Conservation (phyloP, 64 coral and sea anemone species). For the Stichodactyla helianthus region DNA sequence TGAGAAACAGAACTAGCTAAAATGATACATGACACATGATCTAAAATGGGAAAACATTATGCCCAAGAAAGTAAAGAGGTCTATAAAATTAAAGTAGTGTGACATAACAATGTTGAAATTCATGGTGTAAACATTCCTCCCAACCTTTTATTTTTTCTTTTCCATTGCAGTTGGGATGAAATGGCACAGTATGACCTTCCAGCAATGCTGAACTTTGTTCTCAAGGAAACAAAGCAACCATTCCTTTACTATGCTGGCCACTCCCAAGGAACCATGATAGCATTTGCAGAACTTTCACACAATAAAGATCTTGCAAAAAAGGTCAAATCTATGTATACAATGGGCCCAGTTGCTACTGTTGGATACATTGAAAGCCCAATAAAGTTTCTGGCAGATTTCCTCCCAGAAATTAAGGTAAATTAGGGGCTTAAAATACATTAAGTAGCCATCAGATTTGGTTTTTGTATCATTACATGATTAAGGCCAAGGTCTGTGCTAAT, state of each 20-base stretch:
- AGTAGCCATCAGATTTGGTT: too few species aligned
- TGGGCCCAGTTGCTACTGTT: slow-evolving; percentile 77
- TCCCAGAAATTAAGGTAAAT: slow-evolving; percentile 55
- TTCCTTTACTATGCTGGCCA: slow-evolving; percentile 78
- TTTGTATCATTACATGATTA: too few species aligned
- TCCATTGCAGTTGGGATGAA: slow-evolving; percentile 77
- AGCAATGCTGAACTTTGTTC: slow-evolving; percentile 68
- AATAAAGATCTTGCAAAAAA: slow-evolving; percentile 80
- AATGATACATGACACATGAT: too few species aligned
- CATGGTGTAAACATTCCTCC: background rate
- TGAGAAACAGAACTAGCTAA: too few species aligned
- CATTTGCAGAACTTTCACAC: slow-evolving; percentile 73
- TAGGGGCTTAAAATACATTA: background rate
- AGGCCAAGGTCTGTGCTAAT: too few species aligned
- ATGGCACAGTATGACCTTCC: slow-evolving; percentile 91
- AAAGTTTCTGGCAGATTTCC: slow-evolving; percentile 35
- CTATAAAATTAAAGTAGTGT: too few species aligned
- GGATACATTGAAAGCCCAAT: slow-evolving; percentile 71
- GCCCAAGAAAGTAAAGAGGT: too few species aligned
- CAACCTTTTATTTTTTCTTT: background rate
- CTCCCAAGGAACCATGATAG: slow-evolving; percentile 83
- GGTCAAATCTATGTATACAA: slow-evolving; percentile 61
- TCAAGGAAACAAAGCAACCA: slow-evolving; percentile 44
- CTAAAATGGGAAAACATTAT: too few species aligned
- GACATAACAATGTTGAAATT: too few species aligned